These are phyloP conservation scores for Drosophila infuscata DNA, from an alignment of 2,888 invertebrate species.

Conservation along the genomic window DNA sequence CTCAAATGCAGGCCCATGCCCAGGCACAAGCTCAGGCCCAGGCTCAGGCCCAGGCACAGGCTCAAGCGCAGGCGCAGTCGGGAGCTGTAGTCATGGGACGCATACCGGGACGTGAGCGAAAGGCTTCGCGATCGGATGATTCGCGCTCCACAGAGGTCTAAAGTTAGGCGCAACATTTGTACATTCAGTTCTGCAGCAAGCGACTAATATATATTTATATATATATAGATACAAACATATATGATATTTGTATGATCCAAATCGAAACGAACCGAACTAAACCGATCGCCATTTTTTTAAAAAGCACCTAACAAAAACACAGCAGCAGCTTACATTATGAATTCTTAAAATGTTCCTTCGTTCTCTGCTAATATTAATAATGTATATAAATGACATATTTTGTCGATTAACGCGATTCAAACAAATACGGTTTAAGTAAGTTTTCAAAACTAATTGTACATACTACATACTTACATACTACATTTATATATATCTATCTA, in stretches of 20 bases:
- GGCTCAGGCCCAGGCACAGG: conserved; percentile 84
- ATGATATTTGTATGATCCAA: conserved; percentile 54
- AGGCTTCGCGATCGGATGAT: conserved; percentile 87
- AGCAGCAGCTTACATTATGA: conserved; percentile 53
- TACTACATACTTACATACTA: conserved; percentile 43
- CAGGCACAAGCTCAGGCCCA: conserved; percentile 85
- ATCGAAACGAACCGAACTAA: conserved; percentile 51
- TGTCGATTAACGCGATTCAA: conserved; percentile 59
- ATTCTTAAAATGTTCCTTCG: conserved; percentile 79
- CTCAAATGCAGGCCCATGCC: conserved; percentile 84
- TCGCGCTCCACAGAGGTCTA: conserved; percentile 85
- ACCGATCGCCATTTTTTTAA: conserved; percentile 69
- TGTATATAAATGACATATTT: conserved; percentile 54
- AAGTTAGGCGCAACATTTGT: conserved; percentile 46
- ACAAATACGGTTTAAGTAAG: conserved; percentile 63
- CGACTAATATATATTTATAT: conserved; percentile 48
- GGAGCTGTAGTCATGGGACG: conserved; percentile 73
- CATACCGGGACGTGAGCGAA: conserved; percentile 86
- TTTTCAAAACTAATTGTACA: conserved; percentile 76
- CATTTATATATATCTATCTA: not conserved
- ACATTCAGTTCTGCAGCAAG: conserved; percentile 54
- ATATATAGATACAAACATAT: conserved; percentile 40
- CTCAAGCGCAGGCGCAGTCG: conserved; percentile 61
- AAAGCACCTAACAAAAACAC: conserved; percentile 29
- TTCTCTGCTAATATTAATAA: conserved; percentile 75